A percentile compares a stretch with the other conserved stretches of the same genome.
Evolutionary conservation across 2,797 vertebrate genomes (phyloP).

Genomic region (Rhinatrema bivittatum): DNA sequence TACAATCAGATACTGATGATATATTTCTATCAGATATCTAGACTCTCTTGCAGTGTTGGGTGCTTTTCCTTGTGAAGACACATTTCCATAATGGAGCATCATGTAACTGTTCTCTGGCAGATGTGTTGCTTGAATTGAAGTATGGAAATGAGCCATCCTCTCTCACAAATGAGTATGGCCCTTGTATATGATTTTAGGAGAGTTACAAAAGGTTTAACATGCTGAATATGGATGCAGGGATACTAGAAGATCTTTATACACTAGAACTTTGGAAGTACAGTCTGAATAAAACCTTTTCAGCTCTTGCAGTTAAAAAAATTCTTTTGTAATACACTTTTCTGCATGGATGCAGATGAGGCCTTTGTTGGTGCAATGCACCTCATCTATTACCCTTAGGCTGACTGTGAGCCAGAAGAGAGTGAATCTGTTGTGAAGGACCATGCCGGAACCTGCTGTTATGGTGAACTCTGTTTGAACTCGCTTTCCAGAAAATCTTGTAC

Average conservation of each 20-base stretch:
- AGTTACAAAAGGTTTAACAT: constrained; percentile 7
- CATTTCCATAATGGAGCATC: no score
- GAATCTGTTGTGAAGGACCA: constrained; percentile 62
- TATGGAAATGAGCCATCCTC: no score
- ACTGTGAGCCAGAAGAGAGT: constrained; percentile 58
- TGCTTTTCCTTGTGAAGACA: no score
- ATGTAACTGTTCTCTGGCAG: no score
- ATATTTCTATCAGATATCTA: no score
- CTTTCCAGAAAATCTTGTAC: constrained; percentile 47
- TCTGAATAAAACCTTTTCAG: constrained; percentile 43
- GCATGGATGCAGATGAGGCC: constrained; percentile 66
- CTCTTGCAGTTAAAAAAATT: constrained; percentile 50
- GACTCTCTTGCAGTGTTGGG: no score
- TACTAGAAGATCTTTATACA: constrained; percentile 16
- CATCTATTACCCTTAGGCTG: constrained; percentile 70
- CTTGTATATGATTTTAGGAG: no score
- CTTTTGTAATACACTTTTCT: constrained; percentile 60
- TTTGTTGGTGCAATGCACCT: constrained; percentile 68
- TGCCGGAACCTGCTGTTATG: constrained; percentile 61
- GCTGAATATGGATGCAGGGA: constrained; percentile 18
- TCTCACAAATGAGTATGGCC: no score
- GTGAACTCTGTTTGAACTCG: constrained; percentile 72
- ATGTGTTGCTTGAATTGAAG: no score
- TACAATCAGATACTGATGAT: no score
- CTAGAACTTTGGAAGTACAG: constrained; percentile 18